These are phyloP conservation scores for Acromyrmex echinatior DNA, from an alignment of 1,140 invertebrate genomes.

Conservation along the genomic window DNA sequence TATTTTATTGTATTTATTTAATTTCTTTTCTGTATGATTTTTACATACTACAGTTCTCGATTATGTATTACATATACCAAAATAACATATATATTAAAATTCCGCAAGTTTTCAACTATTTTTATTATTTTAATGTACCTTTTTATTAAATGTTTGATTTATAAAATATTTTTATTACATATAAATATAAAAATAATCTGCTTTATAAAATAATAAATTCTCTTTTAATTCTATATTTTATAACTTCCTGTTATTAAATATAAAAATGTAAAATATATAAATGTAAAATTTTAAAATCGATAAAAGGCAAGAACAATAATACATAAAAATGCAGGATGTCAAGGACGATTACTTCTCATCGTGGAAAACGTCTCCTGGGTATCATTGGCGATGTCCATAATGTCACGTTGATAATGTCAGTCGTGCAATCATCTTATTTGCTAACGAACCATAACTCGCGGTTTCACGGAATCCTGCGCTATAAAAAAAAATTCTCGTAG, in stretches of 20 bases:
- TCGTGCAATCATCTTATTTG: constrained; percentile 51
- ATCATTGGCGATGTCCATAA: constrained; percentile 53
- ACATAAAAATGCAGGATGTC: constrained; percentile 2
- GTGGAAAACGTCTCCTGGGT: neutral
- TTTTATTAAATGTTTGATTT: neutral
- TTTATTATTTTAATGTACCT: neutral
- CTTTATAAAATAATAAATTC: neutral
- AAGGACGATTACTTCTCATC: constrained; percentile 33
- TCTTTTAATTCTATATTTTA: neutral
- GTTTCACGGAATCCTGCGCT: constrained; percentile 24
- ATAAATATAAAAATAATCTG: neutral
- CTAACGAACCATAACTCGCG: constrained; percentile 47
- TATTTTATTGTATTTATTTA: constrained; percentile 15
- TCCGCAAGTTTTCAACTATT: neutral
- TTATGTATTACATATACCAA: neutral
- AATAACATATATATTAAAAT: neutral
- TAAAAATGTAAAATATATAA: neutral
- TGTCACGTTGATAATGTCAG: constrained; percentile 71
- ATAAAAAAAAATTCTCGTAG: constrained; percentile 37
- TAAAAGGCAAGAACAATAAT: neutral
- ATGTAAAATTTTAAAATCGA: neutral
- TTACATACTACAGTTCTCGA: neutral
- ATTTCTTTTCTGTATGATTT: neutral
- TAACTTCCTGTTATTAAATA: neutral
- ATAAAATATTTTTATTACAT: neutral